These are phyloP conservation scores for Pyrgilauda ruficollis DNA, from an alignment of 2,113 vertebrate genomes.

Conservation along the genomic window DNA sequence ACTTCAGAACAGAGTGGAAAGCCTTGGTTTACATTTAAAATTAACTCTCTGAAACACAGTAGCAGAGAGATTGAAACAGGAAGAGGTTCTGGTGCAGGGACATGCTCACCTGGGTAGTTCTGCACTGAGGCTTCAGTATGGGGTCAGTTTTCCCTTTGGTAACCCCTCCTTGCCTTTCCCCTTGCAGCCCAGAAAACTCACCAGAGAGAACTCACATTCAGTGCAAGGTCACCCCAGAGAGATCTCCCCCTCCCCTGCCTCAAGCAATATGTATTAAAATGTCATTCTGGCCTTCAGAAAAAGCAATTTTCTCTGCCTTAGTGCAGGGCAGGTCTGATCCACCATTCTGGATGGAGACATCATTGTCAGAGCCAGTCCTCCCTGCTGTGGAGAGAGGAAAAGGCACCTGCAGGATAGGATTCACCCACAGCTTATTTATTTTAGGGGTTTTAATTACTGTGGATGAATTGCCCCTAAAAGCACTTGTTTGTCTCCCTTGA, in stretches of 20 bases:
- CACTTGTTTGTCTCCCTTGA: background rate
- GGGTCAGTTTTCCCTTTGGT: background rate
- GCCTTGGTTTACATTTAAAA: background rate
- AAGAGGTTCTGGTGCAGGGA: background rate
- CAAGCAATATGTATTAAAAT: background rate
- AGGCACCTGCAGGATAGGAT: background rate
- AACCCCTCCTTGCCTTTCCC: background rate
- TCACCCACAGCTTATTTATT: background rate
- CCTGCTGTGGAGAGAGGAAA: background rate
- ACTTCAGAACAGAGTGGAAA: background rate
- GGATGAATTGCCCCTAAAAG: background rate
- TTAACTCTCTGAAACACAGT: background rate
- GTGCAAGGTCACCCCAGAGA: background rate
- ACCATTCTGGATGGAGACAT: background rate
- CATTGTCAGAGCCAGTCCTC: background rate
- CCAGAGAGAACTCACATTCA: background rate
- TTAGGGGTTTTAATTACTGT: background rate
- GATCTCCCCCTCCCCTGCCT: background rate
- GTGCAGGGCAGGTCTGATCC: background rate
- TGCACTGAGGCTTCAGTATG: accelerated
- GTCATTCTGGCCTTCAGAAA: background rate
- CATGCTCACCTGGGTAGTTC: background rate
- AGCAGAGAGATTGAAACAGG: background rate
- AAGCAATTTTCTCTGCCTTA: background rate
- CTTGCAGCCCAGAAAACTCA: background rate